Conservation (phyloP, 2,113 vertebrate genomes). For the Spheniscus mendiculus region DNA sequence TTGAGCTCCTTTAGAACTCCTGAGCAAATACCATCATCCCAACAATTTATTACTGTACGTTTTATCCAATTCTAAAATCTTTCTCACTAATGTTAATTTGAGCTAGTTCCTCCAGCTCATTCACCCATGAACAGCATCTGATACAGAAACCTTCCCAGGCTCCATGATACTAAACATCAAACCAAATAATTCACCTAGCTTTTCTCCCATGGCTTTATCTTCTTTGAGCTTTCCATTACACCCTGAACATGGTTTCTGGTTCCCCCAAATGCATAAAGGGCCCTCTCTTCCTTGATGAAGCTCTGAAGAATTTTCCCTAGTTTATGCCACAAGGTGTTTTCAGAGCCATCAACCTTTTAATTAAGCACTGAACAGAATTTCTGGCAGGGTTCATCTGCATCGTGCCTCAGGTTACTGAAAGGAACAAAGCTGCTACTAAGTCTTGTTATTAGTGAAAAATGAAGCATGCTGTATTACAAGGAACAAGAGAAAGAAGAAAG, state of each 20-base stretch:
- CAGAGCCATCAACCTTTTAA: background rate
- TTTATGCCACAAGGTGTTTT: background rate
- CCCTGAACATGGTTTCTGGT: background rate
- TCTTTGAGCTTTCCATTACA: background rate
- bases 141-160: background rate
- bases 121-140: fast-evolving
- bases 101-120: background rate
- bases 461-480: background rate
- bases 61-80: background rate
- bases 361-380: background rate
- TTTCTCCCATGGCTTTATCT: background rate
- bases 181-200: background rate
- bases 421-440: background rate
- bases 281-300: background rate
- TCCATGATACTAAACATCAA: background rate
- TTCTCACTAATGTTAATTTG: background rate
- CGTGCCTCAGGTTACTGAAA: background rate
- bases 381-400: background rate
- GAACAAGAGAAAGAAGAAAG: background rate
- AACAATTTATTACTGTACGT: background rate
- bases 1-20: background rate
- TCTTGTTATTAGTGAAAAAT: background rate
- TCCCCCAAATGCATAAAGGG: background rate
- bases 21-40: background rate
- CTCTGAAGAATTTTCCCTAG: background rate